Evolutionary conservation across 2,888 invertebrate species (phyloP).

Genomic region (Abrostola tripartita): DNA sequence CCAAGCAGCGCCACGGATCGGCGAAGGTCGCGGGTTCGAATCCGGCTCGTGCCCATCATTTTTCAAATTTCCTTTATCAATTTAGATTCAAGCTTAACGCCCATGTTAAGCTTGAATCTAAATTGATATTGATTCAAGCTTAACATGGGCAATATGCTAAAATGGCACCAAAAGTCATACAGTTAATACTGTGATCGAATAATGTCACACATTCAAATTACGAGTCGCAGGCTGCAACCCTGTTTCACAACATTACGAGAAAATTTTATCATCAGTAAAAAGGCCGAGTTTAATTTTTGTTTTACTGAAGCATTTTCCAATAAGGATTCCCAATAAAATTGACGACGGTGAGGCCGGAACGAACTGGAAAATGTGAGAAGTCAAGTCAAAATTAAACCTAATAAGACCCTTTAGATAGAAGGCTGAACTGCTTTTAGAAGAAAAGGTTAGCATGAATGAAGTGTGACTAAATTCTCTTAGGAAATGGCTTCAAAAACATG

Average conservation of each 20-base stretch:
- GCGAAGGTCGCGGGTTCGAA: no score
- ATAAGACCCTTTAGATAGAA: conserved; percentile 16
- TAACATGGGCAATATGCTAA: no score
- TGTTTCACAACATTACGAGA: conserved; percentile 14
- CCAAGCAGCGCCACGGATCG: no score
- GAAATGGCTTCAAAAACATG: neutral
- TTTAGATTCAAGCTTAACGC: no score
- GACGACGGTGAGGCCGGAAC: conserved; percentile 63
- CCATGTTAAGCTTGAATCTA: no score
- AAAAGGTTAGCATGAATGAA: neutral
- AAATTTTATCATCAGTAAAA: conserved; percentile 31
- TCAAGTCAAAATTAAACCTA: conserved; percentile 27
- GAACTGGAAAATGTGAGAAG: conserved; percentile 23
- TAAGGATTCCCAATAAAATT: conserved; percentile 71
- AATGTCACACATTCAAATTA: neutral
- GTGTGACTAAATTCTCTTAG: neutral
- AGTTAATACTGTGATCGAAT: neutral
- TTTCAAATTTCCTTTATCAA: no score
- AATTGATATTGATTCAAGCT: no score
- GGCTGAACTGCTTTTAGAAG: neutral
- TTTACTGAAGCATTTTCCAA: conserved; percentile 64
- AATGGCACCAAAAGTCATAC: no score
- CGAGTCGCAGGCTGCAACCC: neutral
- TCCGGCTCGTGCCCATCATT: no score
- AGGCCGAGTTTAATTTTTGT: conserved; percentile 66